phyloP scores from a whole-genome alignment of 2,797 vertebrate species.

The Anguilla marmorata region DNA sequence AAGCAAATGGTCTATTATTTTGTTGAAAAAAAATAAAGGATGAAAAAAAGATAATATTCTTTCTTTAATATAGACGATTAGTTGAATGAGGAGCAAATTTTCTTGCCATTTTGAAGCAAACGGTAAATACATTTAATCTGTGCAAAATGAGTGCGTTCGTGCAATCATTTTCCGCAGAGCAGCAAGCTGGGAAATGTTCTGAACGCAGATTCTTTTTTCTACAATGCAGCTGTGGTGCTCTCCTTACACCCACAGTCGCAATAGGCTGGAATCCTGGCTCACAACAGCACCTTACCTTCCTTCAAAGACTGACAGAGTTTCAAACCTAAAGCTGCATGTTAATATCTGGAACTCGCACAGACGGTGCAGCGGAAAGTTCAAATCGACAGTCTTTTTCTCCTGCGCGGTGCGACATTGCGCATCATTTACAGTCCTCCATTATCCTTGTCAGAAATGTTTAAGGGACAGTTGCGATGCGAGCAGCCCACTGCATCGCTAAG shows the following conservation, averaged over 20 bases:
- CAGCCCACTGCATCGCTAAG: not conserved
- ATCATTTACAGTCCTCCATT: not conserved
- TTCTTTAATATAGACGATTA: constrained; percentile 1
- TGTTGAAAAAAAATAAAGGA: not conserved
- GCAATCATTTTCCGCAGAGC: not conserved
- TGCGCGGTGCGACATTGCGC: not conserved
- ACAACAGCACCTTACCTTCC: not conserved
- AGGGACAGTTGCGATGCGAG: not conserved
- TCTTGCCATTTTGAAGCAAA: not conserved
- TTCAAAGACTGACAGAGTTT: not conserved
- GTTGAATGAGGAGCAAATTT: not conserved
- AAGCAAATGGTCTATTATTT: not conserved
- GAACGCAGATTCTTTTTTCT: not conserved
- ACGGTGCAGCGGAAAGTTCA: too few species aligned
- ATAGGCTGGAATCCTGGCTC: not conserved
- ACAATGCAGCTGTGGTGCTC: not conserved
- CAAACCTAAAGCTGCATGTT: not conserved
- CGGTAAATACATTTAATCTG: constrained; percentile 10
- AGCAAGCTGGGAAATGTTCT: constrained; percentile 14
- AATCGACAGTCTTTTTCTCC: not conserved
- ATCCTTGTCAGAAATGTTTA: not conserved
- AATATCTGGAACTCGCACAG: not conserved
- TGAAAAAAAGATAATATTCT: not conserved
- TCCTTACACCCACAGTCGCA: not conserved
- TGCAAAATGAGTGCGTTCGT: not conserved